A percentile compares a stretch with the other conserved stretches of the same genome.
Evolutionary conservation across 2,888 invertebrate species (phyloP).

Genomic region (Beris morrisii): DNA sequence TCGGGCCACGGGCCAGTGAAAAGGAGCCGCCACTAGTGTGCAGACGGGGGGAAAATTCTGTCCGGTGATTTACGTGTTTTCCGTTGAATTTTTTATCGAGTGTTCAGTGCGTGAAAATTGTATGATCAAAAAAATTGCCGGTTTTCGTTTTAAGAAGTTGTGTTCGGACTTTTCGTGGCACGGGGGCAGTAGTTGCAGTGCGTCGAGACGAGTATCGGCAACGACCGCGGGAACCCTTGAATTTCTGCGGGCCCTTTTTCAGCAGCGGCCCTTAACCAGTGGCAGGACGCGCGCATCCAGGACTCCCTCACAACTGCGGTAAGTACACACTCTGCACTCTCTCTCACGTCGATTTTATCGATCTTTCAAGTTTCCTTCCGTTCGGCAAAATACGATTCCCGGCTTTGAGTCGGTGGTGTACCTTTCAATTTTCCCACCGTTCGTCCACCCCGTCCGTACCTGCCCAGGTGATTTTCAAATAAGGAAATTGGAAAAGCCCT

Average conservation of each 20-base stretch:
- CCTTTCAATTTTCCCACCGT: no score
- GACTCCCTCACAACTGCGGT: slow-evolving; percentile 14
- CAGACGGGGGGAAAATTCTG: slow-evolving; percentile 4
- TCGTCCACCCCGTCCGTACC: no score
- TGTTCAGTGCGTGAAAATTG: not conserved
- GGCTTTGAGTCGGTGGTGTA: not conserved
- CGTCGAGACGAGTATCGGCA: no score
- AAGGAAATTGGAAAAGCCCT: no score
- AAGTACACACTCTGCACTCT: slow-evolving; percentile 4
- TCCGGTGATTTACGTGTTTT: slow-evolving; percentile 7
- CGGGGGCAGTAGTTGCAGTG: no score
- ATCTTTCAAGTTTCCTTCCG: slow-evolving; percentile 23
- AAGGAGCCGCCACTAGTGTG: slow-evolving; percentile 7
- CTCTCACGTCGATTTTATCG: slow-evolving; percentile 24
- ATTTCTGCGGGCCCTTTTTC: no score
- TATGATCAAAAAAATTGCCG: no score
- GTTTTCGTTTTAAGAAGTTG: no score
- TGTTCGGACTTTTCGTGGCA: no score
- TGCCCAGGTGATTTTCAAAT: no score
- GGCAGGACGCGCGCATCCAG: slow-evolving; percentile 9
- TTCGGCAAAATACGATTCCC: slow-evolving; percentile 3
- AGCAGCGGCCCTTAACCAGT: not conserved
- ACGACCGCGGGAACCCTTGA: no score
- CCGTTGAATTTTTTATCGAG: slow-evolving; percentile 5
- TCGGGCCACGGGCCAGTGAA: not conserved